Evolutionary conservation across 2,113 vertebrate species (phyloP), one percentile per base, ranked within the genome.

Genomic region (Myanophis thanlyinensis): DNA sequence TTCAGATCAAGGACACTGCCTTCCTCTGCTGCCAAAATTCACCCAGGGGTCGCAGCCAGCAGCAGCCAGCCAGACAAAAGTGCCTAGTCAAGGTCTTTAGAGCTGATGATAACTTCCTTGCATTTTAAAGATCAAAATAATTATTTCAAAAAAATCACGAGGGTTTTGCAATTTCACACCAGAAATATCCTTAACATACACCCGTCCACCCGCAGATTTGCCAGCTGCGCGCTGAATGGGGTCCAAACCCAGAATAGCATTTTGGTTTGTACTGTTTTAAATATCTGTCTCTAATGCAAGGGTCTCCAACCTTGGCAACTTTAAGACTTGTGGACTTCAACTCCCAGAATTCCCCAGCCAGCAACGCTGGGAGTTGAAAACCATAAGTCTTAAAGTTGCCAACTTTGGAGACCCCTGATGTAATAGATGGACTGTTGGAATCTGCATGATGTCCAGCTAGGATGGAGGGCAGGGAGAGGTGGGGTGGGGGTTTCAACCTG

Each of bases 1-100:
- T n/a, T 94, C 91, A 87, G 54, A 53, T 9, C 89, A 87, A 95
- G 95, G 93, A 91, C 94, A 67, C 9, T 5, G 94, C 8, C 0
- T 0, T 18, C 1, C 91, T 73, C 27, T 1, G 20, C 52, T 10
- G 67, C 73, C 52, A 59, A 30, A 47, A 27, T 92, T 23, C 12
- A 2, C 56, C 22, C 18, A 3, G 1, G 13, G 8, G 22, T 87
- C 35, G 40, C n/a, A 93, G 0, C 27, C 59, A 59, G 52, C 35
- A 88, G 35, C 35, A 88, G 22, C 46, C 40, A 56, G 54, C 22
- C 12, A 35, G 30, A 67, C 62, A 67, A 35, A 67, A 35, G 62
- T 1, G 62, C 62, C 62, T 15, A 15, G n/a, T 67, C 62, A 35
- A 35, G 62, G 62, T n/a, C 62, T 67, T 35, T 15, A 2, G 30